These are phyloP conservation scores for Gymnothorax javanicus DNA, from an alignment of 2,797 vertebrate species.

Conservation along the genomic window DNA sequence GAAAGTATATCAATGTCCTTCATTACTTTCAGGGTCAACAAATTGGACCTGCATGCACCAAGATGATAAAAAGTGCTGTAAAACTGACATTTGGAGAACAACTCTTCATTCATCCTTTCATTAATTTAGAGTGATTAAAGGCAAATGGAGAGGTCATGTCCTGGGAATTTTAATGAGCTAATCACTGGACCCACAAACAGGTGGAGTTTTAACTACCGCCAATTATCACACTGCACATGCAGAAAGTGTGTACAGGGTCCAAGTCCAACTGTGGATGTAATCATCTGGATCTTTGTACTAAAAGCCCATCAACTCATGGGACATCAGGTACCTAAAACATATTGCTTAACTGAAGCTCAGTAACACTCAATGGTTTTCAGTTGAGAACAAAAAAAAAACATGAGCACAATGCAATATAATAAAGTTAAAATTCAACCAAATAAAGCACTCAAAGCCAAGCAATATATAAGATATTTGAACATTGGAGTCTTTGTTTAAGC, in stretches of 20 bases:
- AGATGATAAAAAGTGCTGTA: conserved; percentile 56
- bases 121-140: conserved; percentile 60
- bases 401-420: background rate
- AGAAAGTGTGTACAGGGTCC: background rate
- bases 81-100: conserved; percentile 45
- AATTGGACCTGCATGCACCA: conserved; percentile 39
- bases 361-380: background rate
- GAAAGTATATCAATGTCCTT: conserved; percentile 45
- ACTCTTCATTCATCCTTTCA: conserved; percentile 49
- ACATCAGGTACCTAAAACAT: background rate
- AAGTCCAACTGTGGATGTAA: background rate
- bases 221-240: background rate
- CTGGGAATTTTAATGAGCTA: conserved; percentile 51
- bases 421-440: background rate
- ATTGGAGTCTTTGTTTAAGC: background rate
- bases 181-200: conserved; percentile 49
- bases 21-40: conserved; percentile 42
- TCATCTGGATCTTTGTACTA: background rate
- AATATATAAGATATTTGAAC: background rate
- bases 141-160: conserved; percentile 44
- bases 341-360: background rate
- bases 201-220: conserved; percentile 30
- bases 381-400: too few relatives aligned
- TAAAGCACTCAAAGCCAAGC: background rate
- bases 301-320: conserved; percentile 7